Base-by-base conservation (phyloP, 2,888 invertebrate genomes). In the Nomada ruficornis region DNA sequence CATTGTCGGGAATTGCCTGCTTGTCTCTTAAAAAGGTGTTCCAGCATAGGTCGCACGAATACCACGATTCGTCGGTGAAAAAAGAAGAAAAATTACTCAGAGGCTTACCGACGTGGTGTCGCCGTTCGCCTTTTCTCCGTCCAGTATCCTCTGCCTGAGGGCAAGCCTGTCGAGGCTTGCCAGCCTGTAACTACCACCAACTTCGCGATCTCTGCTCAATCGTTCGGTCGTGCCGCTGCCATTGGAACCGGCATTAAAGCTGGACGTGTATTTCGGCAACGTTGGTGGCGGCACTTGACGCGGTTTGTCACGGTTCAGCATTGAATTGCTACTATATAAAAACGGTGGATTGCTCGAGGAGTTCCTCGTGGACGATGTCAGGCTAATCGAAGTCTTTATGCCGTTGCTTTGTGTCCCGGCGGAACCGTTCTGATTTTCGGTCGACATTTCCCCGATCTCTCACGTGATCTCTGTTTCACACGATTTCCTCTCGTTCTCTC, bases 81-180 rank as follows among this genome's bases (percentile, higher is more conserved):
- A 44, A 64, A 20, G 20, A 65, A 57, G 75, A 59, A n/a, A n/a
- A 47, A 77, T 52, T 55, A 60, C 60, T 20, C 5, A 52, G 26
- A 15, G 59, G 73, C 93, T 94, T 93, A 93, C 93, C 94, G 92
- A 91, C 74, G 90, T 90, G 67, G 89, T 57, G 77, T 92, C 92
- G 71, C 92, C 92, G 91, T 94, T 91, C 91, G 93, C 86, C 94
- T 96, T 95, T 94, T 96, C 95, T 86, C 96, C 96, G 92, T 97
- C 97, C 92, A 97, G 96, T 90, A 97, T 96, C 92, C 97, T 96
- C 94, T 97, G 97, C 81, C 97, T 95, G 89, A 97, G 95, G 64
- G 97, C 97, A 91, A 98, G 95, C 92, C 97, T 95, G 94, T 98
- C 98, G 85, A 98, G 95, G 93, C 97, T 97, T 74, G 97, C 97